Evolutionary conservation across 2,113 vertebrate species (phyloP).

Genomic region (Mustela nigripes): DNA sequence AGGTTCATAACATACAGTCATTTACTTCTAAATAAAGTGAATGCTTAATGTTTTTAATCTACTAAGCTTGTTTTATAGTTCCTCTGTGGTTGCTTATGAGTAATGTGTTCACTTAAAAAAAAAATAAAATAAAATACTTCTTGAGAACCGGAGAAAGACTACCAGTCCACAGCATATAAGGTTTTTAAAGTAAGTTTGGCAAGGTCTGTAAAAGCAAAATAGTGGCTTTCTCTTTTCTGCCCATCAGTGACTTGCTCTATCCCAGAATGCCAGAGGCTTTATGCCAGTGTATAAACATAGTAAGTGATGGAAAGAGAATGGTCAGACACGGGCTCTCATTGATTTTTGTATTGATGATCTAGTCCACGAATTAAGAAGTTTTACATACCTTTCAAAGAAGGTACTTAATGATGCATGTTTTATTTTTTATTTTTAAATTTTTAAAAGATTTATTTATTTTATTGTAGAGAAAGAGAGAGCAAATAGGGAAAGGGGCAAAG

Average conservation of each 20-base stretch:
- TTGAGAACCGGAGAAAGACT: constrained; percentile 2
- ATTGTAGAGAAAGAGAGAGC: not conserved
- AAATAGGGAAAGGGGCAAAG: not conserved
- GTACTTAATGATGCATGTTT: not conserved
- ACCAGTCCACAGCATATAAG: not conserved
- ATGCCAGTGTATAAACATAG: not conserved
- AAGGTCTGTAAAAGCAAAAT: constrained; percentile 26
- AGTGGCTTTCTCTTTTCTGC: not conserved
- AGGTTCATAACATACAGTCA: constrained; percentile 63
- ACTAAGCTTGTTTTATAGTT: constrained; percentile 24
- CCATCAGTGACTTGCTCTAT: not conserved
- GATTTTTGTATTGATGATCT: not conserved
- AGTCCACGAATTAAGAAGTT: not conserved
- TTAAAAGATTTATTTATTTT: not conserved
- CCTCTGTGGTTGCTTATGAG: constrained; percentile 45
- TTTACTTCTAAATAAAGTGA: constrained; percentile 64
- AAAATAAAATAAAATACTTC: not conserved
- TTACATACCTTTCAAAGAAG: not conserved
- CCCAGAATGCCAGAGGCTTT: constrained; percentile 39
- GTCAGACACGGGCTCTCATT: not conserved
- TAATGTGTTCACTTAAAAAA: constrained; percentile 34
- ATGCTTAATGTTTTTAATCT: constrained; percentile 69
- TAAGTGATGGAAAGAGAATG: not conserved
- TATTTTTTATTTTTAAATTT: not conserved
- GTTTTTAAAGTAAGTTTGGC: constrained; percentile 71